Conservation (phyloP, 2,113 vertebrate genomes). For the Trematocara variabile region DNA sequence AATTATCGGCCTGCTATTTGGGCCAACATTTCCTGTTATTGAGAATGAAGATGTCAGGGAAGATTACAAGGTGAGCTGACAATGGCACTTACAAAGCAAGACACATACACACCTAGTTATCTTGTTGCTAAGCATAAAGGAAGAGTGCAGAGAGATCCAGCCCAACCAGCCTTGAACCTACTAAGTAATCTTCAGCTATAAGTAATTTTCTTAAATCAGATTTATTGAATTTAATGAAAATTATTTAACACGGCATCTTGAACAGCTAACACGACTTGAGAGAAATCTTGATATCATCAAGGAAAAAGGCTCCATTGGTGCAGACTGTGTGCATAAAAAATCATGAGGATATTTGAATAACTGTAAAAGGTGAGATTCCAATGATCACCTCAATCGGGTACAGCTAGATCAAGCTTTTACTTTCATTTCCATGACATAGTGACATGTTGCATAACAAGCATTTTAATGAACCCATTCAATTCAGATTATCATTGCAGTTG, state of each 20-base stretch:
- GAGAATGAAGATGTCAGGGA: constrained; percentile 17
- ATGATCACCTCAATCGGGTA: neutral
- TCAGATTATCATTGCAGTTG: constrained; percentile 20
- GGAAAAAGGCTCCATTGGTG: neutral
- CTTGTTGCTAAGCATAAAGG: constrained; percentile 35
- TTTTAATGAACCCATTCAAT: neutral
- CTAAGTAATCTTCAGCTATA: neutral
- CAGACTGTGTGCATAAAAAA: neutral
- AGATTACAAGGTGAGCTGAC: constrained; percentile 42
- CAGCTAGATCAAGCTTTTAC: neutral
- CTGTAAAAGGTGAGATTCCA: neutral
- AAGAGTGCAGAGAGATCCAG: neutral
- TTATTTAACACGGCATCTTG: neutral
- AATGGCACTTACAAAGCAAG: constrained; percentile 14
- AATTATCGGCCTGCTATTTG: constrained; percentile 13
- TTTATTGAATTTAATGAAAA: neutral
- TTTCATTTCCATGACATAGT: neutral
- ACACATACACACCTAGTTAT: constrained; percentile 19
- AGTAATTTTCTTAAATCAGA: neutral
- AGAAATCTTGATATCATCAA: neutral
- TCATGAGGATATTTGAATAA: neutral
- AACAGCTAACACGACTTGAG: neutral
- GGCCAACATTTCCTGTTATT: constrained; percentile 12
- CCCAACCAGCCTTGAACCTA: constrained; percentile 16
- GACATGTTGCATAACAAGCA: neutral